phyloP scores from a whole-genome alignment of 35 echinoderm and acorn worm species.

The Anneissia japonica region DNA sequence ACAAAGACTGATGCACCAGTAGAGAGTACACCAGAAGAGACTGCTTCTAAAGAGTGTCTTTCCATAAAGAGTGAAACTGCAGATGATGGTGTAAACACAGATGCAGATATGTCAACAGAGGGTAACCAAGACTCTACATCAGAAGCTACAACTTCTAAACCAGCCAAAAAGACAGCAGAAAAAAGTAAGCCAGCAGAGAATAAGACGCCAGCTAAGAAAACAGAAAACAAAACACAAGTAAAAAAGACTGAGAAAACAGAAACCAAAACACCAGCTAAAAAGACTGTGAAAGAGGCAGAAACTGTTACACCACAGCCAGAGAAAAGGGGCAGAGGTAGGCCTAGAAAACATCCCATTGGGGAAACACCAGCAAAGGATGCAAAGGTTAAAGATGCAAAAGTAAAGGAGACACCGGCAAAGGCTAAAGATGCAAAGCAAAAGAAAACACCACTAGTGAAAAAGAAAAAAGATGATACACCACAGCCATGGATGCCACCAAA shows the following conservation, averaged over 20 bases:
- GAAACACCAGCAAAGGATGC: constrained; percentile 8
- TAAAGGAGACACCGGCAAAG: constrained; percentile 7
- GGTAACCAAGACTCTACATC: constrained; percentile 7
- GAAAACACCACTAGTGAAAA: constrained; percentile 6
- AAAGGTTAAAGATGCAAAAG: not conserved
- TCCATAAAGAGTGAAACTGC: not conserved
- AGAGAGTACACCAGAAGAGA: not conserved
- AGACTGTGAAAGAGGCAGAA: not conserved
- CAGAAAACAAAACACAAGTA: not conserved
- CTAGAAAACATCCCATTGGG: not conserved
- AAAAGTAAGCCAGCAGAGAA: not conserved
- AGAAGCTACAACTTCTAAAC: not conserved
- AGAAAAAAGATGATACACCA: constrained; percentile 30
- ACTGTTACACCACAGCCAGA: not conserved
- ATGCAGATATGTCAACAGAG: not conserved
- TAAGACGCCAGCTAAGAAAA: not conserved
- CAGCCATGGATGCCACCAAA: not conserved
- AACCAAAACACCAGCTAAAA: not conserved
- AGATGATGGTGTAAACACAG: not conserved
- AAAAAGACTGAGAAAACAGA: not conserved
- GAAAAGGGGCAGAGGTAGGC: not conserved
- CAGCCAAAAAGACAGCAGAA: not conserved
- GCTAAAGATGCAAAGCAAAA: not conserved
- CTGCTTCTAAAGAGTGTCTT: not conserved
- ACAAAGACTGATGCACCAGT: not conserved